phyloP scores from a whole-genome alignment of 2,113 vertebrate genomes.

The Lamprotornis superbus region DNA sequence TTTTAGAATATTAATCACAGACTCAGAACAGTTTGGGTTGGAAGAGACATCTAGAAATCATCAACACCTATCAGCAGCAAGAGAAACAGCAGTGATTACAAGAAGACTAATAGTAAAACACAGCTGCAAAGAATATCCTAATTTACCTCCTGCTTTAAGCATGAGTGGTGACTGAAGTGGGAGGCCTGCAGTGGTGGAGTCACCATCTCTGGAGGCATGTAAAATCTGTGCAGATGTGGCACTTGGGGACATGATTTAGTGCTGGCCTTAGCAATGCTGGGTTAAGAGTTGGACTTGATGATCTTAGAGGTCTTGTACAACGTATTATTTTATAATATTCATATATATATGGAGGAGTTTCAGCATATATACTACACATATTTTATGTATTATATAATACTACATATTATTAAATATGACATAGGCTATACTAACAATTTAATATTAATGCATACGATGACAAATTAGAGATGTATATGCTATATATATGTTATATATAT shows the following conservation, averaged over 20 bases:
- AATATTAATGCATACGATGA: neutral
- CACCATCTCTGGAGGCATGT: neutral
- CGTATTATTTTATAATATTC: neutral
- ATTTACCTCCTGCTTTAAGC: too few species aligned
- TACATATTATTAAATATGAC: neutral
- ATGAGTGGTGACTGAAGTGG: fast-evolving
- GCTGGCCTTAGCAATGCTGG: neutral
- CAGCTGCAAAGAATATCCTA: fast-evolving
- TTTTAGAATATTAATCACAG: neutral
- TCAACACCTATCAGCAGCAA: neutral
- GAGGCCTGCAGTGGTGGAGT: neutral
- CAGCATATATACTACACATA: neutral
- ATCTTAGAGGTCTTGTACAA: neutral
- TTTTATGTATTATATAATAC: neutral
- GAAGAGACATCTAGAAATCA: neutral
- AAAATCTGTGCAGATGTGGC: neutral
- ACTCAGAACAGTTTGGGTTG: neutral
- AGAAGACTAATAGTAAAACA: too few species aligned
- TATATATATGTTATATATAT: too few species aligned
- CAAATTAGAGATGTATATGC: neutral
- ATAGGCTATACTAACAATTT: neutral
- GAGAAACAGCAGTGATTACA: fast-evolving
- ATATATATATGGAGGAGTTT: neutral
- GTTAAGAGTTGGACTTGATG: neutral
- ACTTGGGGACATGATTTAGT: neutral